A percentile compares a stretch with the other conserved stretches of the same genome.
phyloP scores from a whole-genome alignment of 1,140 invertebrate genomes.

The Nymphalis io region DNA sequence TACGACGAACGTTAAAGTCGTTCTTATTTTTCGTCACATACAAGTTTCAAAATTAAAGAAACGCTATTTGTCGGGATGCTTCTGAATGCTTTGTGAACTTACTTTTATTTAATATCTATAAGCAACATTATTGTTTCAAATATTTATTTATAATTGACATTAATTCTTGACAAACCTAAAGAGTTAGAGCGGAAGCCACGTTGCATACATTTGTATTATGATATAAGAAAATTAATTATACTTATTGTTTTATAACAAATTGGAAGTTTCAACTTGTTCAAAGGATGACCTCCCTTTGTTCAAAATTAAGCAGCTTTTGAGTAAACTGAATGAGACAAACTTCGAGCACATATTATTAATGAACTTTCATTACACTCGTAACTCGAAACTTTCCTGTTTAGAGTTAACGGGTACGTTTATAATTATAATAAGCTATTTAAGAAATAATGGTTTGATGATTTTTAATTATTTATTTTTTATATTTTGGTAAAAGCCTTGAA shows the following conservation, averaged over 20 bases:
- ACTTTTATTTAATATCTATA: too few species aligned
- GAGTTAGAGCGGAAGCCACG: too few species aligned
- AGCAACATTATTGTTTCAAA: too few species aligned
- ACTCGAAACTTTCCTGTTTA: constrained; percentile 14
- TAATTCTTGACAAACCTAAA: too few species aligned
- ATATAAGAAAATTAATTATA: constrained; percentile 7
- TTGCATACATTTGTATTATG: background rate
- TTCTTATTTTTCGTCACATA: too few species aligned
- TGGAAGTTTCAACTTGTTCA: constrained; percentile 26
- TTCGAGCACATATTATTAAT: constrained; percentile 26
- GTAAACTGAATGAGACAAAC: constrained; percentile 26
- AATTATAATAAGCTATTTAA: background rate
- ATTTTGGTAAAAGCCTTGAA: too few species aligned
- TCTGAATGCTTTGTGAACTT: too few species aligned
- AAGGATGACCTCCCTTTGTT: constrained; percentile 30
- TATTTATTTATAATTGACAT: too few species aligned
- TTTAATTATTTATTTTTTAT: background rate
- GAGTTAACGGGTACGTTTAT: background rate
- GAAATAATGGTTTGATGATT: background rate
- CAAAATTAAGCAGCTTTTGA: constrained; percentile 31
- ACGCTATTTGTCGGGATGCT: too few species aligned
- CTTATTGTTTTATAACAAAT: constrained; percentile 23
- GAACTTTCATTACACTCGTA: constrained; percentile 11
- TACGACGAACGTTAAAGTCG: too few species aligned
- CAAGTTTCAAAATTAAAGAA: too few species aligned